phyloP scores from a whole-genome alignment of 2,113 vertebrate genomes.

The Balaeniceps rex region DNA sequence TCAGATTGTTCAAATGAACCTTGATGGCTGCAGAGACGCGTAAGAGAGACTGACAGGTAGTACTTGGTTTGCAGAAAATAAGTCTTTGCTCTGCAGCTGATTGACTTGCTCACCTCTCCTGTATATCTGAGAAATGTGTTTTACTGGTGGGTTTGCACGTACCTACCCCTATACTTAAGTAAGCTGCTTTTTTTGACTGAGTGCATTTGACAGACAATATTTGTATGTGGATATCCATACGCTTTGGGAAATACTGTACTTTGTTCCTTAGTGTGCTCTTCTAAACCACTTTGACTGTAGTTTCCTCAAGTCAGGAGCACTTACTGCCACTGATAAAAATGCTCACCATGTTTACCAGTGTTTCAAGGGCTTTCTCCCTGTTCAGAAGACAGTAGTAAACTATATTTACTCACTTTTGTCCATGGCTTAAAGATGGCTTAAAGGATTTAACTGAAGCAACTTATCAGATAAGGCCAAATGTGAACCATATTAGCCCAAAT shows the following conservation, averaged over 20 bases:
- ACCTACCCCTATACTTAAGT: neutral
- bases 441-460: neutral
- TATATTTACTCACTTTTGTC: neutral
- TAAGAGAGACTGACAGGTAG: slow-evolving; percentile 7
- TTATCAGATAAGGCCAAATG: neutral
- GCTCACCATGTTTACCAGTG: neutral
- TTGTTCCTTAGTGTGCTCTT: neutral
- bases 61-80: slow-evolving; percentile 10
- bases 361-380: neutral
- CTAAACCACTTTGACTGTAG: neutral
- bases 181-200: neutral
- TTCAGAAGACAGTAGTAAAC: neutral
- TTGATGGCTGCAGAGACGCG: neutral
- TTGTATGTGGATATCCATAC: neutral
- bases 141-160: neutral
- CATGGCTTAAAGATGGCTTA: neutral
- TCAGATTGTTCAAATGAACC: slow-evolving; percentile 42
- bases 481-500: neutral
- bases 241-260: neutral
- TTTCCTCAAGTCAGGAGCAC: neutral
- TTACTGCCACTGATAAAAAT: neutral
- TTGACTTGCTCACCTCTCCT: neutral
- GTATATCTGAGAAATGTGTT: neutral
- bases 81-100: neutral
- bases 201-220: neutral